Conservation (phyloP, 2,888 invertebrate species). For the Prosopocoilus inquinatus region DNA sequence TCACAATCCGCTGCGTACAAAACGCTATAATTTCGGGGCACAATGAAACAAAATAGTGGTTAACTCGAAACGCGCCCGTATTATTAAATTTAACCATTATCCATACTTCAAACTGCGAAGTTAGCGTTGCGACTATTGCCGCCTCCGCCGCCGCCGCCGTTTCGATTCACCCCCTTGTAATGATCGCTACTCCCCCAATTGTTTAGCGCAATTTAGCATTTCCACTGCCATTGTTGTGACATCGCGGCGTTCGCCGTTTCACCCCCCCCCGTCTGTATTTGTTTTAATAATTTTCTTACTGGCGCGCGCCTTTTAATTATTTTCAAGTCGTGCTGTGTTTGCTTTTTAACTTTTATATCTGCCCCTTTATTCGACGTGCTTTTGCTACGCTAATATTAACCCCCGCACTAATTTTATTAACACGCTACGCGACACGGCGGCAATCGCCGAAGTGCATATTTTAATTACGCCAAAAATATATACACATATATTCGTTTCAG, state of each 20-base stretch:
- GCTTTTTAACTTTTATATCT: too few relatives aligned
- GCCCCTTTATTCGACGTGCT: too few relatives aligned
- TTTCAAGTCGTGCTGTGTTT: too few relatives aligned
- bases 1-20: not conserved
- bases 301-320: not conserved
- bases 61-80: constrained; percentile 12
- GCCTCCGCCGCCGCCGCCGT: constrained; percentile 21
- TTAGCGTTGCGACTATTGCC: constrained; percentile 24
- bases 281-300: constrained; percentile 5
- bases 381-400: too few relatives aligned
- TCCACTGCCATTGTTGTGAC: constrained; percentile 24
- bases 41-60: not conserved
- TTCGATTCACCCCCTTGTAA: constrained; percentile 21
- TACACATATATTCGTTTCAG: too few relatives aligned
- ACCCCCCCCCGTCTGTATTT: constrained; percentile 22
- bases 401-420: too few relatives aligned
- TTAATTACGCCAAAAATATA: too few relatives aligned
- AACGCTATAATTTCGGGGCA: not conserved
- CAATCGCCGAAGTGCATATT: too few relatives aligned
- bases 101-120: constrained; percentile 23
- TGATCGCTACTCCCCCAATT: constrained; percentile 20
- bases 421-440: too few relatives aligned
- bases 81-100: constrained; percentile 25
- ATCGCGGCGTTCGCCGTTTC: constrained; percentile 19
- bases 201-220: constrained; percentile 24